Conservation (phyloP, 2,797 vertebrate species). For the Selene dorsalis region DNA sequence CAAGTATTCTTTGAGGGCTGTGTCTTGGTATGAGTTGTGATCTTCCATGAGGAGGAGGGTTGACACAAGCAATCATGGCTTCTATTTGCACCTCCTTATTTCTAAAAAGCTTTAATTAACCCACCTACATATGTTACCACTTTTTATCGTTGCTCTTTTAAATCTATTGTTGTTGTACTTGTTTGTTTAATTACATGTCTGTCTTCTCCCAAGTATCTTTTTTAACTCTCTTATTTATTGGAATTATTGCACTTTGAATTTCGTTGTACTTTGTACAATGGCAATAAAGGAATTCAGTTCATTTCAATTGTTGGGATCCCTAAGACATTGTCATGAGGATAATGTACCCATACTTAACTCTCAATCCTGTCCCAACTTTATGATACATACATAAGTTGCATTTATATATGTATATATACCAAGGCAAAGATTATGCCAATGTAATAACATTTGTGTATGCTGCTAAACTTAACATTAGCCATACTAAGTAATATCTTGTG, state of each 20-base stretch:
- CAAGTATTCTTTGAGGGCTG: neutral
- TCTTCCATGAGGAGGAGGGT: neutral
- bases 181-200: too few relatives aligned
- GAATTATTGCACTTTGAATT: too few relatives aligned
- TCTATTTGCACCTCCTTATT: neutral
- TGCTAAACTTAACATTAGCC: conserved; percentile 3
- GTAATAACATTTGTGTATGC: neutral
- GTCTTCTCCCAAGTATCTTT: too few relatives aligned
- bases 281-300: too few relatives aligned
- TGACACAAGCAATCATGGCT: neutral
- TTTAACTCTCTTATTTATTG: too few relatives aligned
- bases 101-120: conserved; percentile 11
- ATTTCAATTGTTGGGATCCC: neutral
- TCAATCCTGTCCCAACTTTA: neutral
- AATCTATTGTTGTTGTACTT: too few relatives aligned
- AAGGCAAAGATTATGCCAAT: neutral
- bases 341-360: conserved; percentile 13
- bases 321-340: neutral
- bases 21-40: conserved; percentile 11
- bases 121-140: conserved; percentile 5
- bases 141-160: neutral
- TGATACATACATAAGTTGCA: neutral
- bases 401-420: too few relatives aligned
- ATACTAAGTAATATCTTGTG: conserved; percentile 2
- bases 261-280: too few relatives aligned